Evolutionary conservation across 1,140 invertebrate genomes (phyloP).

Genomic region (Pygmarrhopalites habei): DNA sequence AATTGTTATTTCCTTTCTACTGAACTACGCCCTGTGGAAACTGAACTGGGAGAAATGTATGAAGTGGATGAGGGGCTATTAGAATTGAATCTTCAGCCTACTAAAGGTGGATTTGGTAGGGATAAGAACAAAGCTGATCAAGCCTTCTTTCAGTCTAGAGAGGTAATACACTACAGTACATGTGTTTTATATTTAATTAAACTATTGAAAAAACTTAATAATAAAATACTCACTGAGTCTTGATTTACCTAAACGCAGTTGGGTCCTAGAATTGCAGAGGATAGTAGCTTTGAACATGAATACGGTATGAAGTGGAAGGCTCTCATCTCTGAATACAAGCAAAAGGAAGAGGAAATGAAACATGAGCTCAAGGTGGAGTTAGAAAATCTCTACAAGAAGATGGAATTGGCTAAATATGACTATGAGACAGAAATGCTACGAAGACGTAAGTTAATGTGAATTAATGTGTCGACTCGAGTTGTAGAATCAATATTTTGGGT

Average conservation of each 20-base stretch:
- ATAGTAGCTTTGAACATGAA: slow-evolving; percentile 87
- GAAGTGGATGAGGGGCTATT: slow-evolving; percentile 88
- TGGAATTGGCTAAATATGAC: slow-evolving; percentile 87
- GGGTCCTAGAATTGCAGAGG: slow-evolving; percentile 82
- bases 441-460: slow-evolving; percentile 56
- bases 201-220: no score
- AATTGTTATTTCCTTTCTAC: slow-evolving; percentile 91
- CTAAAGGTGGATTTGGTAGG: not conserved
- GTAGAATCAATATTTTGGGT: no score
- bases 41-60: slow-evolving; percentile 51
- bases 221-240: no score
- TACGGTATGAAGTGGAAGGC: slow-evolving; percentile 96
- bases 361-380: slow-evolving; percentile 83
- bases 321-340: slow-evolving; percentile 82
- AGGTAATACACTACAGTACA: no score
- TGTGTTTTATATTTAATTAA: no score
- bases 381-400: slow-evolving; percentile 87
- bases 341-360: slow-evolving; percentile 83
- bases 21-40: slow-evolving; percentile 49
- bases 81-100: slow-evolving; percentile 71
- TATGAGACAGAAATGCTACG: slow-evolving; percentile 81
- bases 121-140: not conserved
- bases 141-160: not conserved
- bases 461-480: no score
- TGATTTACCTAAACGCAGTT: no score